Evolutionary conservation across 2,113 vertebrate genomes (phyloP), one percentile per base, ranked within the genome.

Genomic region (Picathartes gymnocephalus): DNA sequence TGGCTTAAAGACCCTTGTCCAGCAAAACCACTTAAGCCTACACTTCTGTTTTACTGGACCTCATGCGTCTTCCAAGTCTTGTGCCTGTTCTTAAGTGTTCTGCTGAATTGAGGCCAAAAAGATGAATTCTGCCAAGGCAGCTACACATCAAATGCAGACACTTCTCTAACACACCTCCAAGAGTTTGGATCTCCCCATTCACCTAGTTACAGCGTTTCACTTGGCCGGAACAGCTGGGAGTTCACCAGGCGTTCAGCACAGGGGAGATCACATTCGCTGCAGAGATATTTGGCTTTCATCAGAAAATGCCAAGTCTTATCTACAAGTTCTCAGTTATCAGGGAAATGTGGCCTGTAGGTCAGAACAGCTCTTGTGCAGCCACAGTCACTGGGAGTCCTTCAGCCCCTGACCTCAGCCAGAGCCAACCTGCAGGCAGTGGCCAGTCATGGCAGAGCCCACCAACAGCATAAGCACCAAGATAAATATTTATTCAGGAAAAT

Each of bases 41-140:
- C 1, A 4, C 56, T 90, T 64, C 83, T 81, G 40, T 35, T 83
- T 87, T 37, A 64, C 54, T 42, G 70, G 57, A 64, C 73, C 93
- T 60, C 57, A 23, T 53, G 35, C 1, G 0, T 18, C 50, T 81
- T 95, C 94, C 91, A 87, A 93, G 57, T 9, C 77, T 45, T 81
- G 47, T 37, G 51, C 25, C 15, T 68, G 22, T 40, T 65, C 86
- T 58, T 81, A 85, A 95, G 89, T 91, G 94, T 81, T 89, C 74
- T 92, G 81, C 87, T 95, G 96, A 96, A 91, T 0, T 13, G 62
- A 79, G 90, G 91, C 94, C 95, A 95, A 48, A 76, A 78, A 45
- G 51, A 82, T 53, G 53, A 62, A 66, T 83, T 80, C 71, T 81
- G 82, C 72, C 66, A 22, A 79, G 74, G 61, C 51, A 23, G 83